Evolutionary conservation across 2,797 vertebrate species (phyloP).

Genomic region (Neoniphon sammara): DNA sequence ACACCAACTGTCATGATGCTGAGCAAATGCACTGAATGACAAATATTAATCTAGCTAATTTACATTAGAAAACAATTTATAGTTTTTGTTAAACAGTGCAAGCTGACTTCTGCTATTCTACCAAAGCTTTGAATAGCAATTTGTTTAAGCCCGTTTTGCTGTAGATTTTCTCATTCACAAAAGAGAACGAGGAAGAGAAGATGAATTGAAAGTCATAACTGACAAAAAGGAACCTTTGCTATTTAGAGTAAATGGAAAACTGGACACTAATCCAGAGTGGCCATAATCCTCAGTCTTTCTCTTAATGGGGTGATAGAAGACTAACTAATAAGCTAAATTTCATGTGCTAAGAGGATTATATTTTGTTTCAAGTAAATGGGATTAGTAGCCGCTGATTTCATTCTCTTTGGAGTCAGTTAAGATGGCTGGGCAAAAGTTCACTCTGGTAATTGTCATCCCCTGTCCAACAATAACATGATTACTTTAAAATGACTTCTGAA

Average conservation of each 20-base stretch:
- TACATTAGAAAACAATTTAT: no score
- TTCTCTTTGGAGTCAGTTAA: conserved; percentile 52
- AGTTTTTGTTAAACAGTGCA: no score
- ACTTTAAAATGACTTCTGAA: conserved; percentile 27
- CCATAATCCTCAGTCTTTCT: conserved; percentile 62
- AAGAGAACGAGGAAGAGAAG: conserved; percentile 20
- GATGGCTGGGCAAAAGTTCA: conserved; percentile 59
- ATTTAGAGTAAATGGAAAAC: conserved; percentile 38
- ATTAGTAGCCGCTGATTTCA: conserved; percentile 61
- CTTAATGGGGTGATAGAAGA: conserved; percentile 64
- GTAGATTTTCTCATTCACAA: conserved; percentile 13
- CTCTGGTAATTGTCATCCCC: conserved; percentile 50
- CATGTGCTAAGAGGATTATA: conserved; percentile 76
- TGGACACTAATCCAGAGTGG: conserved; percentile 61
- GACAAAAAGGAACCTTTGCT: conserved; percentile 29
- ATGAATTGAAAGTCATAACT: conserved; percentile 32
- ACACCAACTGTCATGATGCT: no score
- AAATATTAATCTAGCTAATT: no score
- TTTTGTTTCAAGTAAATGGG: conserved; percentile 76
- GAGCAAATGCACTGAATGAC: no score
- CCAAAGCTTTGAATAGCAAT: neutral
- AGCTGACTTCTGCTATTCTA: neutral
- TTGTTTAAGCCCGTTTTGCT: neutral
- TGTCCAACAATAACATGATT: conserved; percentile 61
- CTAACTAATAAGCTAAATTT: conserved; percentile 72